Evolutionary conservation across 2,113 vertebrate genomes (phyloP).

Genomic region (Barbus barbus): DNA sequence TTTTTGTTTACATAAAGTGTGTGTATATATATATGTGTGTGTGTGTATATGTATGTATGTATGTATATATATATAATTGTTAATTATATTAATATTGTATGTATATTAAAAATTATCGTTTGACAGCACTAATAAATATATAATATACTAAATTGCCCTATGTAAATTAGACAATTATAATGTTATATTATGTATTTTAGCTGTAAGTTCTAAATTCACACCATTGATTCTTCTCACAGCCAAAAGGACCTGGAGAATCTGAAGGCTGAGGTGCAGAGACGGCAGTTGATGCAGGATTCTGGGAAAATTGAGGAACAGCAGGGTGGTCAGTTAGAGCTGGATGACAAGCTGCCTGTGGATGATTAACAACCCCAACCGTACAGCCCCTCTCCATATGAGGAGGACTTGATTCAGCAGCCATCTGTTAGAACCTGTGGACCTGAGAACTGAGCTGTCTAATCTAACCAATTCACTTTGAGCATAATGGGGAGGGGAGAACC

Average conservation of each 20-base stretch:
- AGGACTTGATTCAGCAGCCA: constrained; percentile 61
- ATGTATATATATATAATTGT: too few species aligned
- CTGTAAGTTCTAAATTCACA: neutral
- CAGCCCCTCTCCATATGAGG: constrained; percentile 54
- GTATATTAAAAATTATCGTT: too few species aligned
- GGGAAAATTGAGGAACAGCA: constrained; percentile 75
- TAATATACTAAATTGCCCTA: too few species aligned
- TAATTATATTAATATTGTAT: too few species aligned
- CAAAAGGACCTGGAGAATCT: constrained; percentile 98
- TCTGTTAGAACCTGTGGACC: constrained; percentile 69
- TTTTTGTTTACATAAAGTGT: too few species aligned
- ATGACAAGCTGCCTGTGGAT: constrained; percentile 71
- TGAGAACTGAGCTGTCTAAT: constrained; percentile 64
- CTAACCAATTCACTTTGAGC: constrained; percentile 64
- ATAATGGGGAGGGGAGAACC: constrained; percentile 54
- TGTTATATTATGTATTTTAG: too few species aligned
- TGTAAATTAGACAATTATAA: neutral
- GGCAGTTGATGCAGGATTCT: constrained; percentile 91
- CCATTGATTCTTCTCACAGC: constrained; percentile 65
- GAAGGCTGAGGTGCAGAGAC: constrained; percentile 94
- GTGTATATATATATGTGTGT: too few species aligned
- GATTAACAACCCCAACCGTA: constrained; percentile 64
- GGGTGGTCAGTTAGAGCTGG: constrained; percentile 69
- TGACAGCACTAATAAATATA: too few species aligned
- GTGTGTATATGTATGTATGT: too few species aligned